These are phyloP conservation scores for Montipora cactus DNA, from an alignment of 64 coral and sea anemone species.

Conservation along the genomic window DNA sequence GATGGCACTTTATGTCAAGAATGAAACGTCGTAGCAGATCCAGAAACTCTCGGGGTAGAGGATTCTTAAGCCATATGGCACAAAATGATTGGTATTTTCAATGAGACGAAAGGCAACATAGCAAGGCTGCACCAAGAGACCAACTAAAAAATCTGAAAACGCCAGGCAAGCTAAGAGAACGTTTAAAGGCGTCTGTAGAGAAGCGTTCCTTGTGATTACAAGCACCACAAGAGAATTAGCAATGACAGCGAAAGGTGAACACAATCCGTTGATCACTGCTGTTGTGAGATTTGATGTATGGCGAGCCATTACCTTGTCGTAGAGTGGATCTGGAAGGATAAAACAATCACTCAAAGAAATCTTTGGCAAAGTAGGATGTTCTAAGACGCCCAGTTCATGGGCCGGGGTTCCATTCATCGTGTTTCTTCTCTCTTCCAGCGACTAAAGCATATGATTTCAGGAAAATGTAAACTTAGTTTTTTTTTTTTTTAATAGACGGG, in stretches of 20 bases:
- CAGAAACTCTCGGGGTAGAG: conserved; percentile 92
- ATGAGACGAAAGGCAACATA: conserved; percentile 70
- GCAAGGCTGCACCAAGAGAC: conserved; percentile 79
- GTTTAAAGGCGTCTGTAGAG: conserved; percentile 76
- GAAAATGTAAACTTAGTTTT: too few species aligned
- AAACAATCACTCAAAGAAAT: conserved; percentile 36
- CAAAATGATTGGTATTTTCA: conserved; percentile 62
- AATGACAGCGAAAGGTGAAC: conserved; percentile 72
- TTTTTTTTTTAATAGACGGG: too few species aligned
- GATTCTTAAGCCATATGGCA: conserved; percentile 77
- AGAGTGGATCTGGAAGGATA: conserved; percentile 69
- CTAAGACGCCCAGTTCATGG: too few species aligned
- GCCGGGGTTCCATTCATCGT: not conserved
- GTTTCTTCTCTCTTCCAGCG: not conserved
- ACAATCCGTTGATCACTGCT: conserved; percentile 61
- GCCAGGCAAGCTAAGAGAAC: conserved; percentile 78
- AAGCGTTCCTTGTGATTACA: conserved; percentile 38
- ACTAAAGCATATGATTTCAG: too few species aligned
- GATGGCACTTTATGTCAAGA: conserved; percentile 82
- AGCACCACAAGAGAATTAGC: conserved; percentile 72
- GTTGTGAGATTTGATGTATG: conserved; percentile 73
- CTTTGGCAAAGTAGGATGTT: not conserved
- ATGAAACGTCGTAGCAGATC: conserved; percentile 85
- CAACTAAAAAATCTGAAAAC: conserved; percentile 75
- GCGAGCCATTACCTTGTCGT: conserved; percentile 17